Evolutionary conservation across 2,888 invertebrate species (phyloP).

Genomic region (Pollenia griseotomentosa): DNA sequence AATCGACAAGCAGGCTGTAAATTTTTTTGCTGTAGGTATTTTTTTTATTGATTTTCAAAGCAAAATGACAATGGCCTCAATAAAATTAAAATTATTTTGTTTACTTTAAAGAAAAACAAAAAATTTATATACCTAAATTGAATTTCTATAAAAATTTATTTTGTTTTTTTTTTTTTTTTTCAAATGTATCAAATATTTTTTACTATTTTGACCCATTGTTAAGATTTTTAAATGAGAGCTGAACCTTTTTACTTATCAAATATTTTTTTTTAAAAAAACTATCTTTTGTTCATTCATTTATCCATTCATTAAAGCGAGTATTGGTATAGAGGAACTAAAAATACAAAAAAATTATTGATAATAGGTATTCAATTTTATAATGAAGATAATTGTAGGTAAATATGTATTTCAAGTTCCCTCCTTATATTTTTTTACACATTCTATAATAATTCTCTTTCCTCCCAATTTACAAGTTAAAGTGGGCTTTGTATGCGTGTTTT

Average conservation of each 20-base stretch:
- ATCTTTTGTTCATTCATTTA: not conserved
- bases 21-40: constrained; percentile 8
- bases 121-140: not conserved
- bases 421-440: no score
- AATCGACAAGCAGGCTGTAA: no score
- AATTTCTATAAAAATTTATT: not conserved
- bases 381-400: no score
- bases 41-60: constrained; percentile 63
- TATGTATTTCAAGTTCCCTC: no score
- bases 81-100: constrained; percentile 22
- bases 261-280: not conserved
- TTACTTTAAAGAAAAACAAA: not conserved
- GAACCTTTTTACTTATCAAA: not conserved
- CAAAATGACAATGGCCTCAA: constrained; percentile 68
- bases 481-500: no score
- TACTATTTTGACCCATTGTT: not conserved
- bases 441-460: no score
- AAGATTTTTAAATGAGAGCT: not conserved
- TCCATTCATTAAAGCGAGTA: no score
- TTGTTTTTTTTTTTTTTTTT: no score
- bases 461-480: no score
- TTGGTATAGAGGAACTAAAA: no score
- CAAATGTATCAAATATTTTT: not conserved
- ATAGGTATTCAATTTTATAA: no score
- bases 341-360: no score